Evolutionary conservation across 2,113 vertebrate genomes (phyloP).

Genomic region (Pseudopodoces humilis): DNA sequence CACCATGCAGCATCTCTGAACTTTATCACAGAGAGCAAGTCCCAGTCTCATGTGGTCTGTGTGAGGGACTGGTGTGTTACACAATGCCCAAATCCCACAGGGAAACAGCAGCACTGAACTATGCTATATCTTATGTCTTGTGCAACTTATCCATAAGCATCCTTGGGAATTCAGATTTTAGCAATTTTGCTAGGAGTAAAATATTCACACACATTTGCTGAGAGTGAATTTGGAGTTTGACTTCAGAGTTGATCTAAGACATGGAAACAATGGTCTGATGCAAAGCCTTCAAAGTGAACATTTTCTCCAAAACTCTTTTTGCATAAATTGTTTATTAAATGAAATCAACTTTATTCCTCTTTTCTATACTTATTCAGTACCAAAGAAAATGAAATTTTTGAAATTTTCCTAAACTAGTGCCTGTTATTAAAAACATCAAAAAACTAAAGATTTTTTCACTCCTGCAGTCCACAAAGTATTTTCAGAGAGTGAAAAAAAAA

Average conservation of each 20-base stretch:
- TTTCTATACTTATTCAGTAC: not conserved
- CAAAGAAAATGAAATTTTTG: not conserved
- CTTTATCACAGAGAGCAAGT: not conserved
- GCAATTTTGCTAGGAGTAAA: not conserved
- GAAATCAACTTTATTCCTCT: not conserved
- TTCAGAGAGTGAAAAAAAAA: not conserved
- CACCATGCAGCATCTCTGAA: not conserved
- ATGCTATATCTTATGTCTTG: accelerated
- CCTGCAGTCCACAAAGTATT: not conserved
- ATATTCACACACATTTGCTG: not conserved
- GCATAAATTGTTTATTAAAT: not conserved
- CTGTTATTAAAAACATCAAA: not conserved
- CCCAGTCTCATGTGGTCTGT: not conserved
- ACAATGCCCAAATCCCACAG: accelerated
- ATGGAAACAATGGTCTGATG: not conserved
- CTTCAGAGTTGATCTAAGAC: not conserved
- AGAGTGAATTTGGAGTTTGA: not conserved
- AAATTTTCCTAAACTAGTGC: not conserved
- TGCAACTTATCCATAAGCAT: not conserved
- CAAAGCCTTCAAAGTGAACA: not conserved
- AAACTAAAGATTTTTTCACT: not conserved
- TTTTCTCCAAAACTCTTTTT: not conserved
- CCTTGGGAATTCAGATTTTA: not conserved
- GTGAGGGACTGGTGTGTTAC: not conserved
- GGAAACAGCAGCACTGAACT: not conserved